These are phyloP conservation scores for Peromyscus leucopus DNA, from an alignment of 2,113 vertebrate species.

Conservation along the genomic window DNA sequence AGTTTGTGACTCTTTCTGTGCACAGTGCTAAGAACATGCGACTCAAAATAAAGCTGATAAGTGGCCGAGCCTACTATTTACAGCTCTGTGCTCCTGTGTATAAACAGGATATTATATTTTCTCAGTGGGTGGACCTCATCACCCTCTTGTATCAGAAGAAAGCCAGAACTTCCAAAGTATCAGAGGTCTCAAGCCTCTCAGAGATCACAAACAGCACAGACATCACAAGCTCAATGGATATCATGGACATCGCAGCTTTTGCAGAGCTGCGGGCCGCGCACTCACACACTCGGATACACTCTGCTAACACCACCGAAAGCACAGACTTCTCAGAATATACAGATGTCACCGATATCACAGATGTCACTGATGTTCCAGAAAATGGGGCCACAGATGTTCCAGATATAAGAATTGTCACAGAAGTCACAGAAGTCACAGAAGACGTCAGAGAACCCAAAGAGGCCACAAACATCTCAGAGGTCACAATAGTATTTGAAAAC, in stretches of 20 bases:
- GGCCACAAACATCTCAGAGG: not conserved
- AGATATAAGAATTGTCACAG: slow-evolving; percentile 77
- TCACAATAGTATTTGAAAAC: slow-evolving; percentile 75
- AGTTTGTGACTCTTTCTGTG: slow-evolving; percentile 85
- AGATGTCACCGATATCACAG: slow-evolving; percentile 56
- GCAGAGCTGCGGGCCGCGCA: not conserved
- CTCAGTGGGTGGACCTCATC: slow-evolving; percentile 82
- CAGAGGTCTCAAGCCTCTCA: slow-evolving; percentile 63
- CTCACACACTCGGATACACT: accelerated
- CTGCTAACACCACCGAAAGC: not conserved
- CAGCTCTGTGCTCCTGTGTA: slow-evolving; percentile 80
- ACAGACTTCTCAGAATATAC: slow-evolving; percentile 47
- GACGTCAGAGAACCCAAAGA: not conserved
- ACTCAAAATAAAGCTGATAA: slow-evolving; percentile 83
- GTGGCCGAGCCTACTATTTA: slow-evolving; percentile 83
- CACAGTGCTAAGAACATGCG: slow-evolving; percentile 74
- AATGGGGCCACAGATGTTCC: slow-evolving; percentile 51
- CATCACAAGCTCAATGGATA: slow-evolving; percentile 49
- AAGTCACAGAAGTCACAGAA: slow-evolving; percentile 73
- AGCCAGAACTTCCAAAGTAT: slow-evolving; percentile 59
- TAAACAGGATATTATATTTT: slow-evolving; percentile 75
- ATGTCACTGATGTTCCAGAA: slow-evolving; percentile 74
- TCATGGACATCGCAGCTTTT: not conserved
- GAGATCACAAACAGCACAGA: slow-evolving; percentile 68
- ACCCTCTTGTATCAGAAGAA: slow-evolving; percentile 75